Evolutionary conservation across 2,888 invertebrate genomes (phyloP).

Genomic region (Parelbella ahira): DNA sequence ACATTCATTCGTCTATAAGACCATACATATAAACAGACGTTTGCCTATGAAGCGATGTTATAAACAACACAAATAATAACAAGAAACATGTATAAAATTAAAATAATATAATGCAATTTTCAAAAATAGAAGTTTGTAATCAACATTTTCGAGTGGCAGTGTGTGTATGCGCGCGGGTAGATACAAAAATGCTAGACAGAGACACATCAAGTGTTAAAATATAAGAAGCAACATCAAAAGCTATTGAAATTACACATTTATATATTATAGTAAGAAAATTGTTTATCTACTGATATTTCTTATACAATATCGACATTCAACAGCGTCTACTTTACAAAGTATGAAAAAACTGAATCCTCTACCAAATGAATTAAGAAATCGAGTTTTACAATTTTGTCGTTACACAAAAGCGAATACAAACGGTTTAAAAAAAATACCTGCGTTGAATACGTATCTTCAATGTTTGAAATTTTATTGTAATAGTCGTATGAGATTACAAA

Average conservation of each 20-base stretch:
- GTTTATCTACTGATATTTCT: conserved; percentile 2
- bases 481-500: conserved; percentile 10
- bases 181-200: conserved; percentile 22
- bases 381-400: too few relatives aligned
- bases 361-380: too few relatives aligned
- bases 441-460: too few relatives aligned
- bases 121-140: conserved; percentile 37
- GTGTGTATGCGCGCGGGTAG: conserved; percentile 34
- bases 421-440: too few relatives aligned
- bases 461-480: conserved; percentile 9
- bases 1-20: conserved; percentile 40
- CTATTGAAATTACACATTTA: conserved; percentile 15
- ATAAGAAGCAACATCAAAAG: conserved; percentile 18
- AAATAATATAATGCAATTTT: conserved; percentile 52
- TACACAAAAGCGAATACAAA: too few relatives aligned
- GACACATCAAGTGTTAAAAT: conserved; percentile 4
- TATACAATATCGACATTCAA: conserved; percentile 18
- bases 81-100: conserved; percentile 59
- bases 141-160: conserved; percentile 54
- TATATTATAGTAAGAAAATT: conserved; percentile 15
- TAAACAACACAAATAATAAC: conserved; percentile 59
- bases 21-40: conserved; percentile 47
- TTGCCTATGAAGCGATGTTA: conserved; percentile 62
- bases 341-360: too few relatives aligned
- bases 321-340: conserved; percentile 13